A percentile compares a stretch with the other conserved stretches of the same genome.
These are phyloP conservation scores for Etheostoma spectabile DNA, from an alignment of 2,113 vertebrate genomes.

Conservation along the genomic window DNA sequence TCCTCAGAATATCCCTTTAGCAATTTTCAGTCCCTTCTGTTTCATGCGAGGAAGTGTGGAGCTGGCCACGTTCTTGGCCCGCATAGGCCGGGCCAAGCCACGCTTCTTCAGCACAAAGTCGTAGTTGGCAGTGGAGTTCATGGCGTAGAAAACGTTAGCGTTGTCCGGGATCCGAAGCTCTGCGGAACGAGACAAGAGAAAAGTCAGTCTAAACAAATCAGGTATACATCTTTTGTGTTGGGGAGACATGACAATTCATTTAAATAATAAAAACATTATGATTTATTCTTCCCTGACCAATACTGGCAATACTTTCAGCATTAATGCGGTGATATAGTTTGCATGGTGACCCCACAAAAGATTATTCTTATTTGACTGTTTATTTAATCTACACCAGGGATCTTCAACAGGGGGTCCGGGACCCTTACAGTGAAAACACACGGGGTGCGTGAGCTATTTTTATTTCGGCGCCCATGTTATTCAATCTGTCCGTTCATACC, in stretches of 20 bases:
- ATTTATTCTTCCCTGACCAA: not conserved
- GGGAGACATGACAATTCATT: not conserved
- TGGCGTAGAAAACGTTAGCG: slow-evolving; percentile 98
- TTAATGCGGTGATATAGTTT: not conserved
- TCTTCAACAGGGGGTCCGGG: too few species aligned
- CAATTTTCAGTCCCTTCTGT: slow-evolving; percentile 97
- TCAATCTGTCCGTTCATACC: too few species aligned
- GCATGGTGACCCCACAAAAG: not conserved
- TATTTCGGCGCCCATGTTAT: too few species aligned
- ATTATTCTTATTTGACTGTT: not conserved
- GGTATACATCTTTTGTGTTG: not conserved
- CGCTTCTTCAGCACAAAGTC: slow-evolving; percentile 97
- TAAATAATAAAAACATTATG: not conserved
- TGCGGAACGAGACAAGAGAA: slow-evolving; percentile 46
- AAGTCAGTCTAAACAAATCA: not conserved
- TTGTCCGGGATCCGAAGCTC: slow-evolving; percentile 98
- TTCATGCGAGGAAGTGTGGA: slow-evolving; percentile 98
- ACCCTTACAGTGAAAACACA: too few species aligned
- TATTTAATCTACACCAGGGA: too few species aligned
- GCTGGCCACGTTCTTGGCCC: slow-evolving; percentile 92
- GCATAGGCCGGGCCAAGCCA: slow-evolving; percentile 86
- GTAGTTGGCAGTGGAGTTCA: slow-evolving; percentile 98
- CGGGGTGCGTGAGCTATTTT: too few species aligned
- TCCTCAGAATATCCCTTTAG: slow-evolving; percentile 97
- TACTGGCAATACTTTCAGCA: not conserved